Conservation (phyloP, 2,113 vertebrate genomes). For the Oceanodroma tethys region DNA sequence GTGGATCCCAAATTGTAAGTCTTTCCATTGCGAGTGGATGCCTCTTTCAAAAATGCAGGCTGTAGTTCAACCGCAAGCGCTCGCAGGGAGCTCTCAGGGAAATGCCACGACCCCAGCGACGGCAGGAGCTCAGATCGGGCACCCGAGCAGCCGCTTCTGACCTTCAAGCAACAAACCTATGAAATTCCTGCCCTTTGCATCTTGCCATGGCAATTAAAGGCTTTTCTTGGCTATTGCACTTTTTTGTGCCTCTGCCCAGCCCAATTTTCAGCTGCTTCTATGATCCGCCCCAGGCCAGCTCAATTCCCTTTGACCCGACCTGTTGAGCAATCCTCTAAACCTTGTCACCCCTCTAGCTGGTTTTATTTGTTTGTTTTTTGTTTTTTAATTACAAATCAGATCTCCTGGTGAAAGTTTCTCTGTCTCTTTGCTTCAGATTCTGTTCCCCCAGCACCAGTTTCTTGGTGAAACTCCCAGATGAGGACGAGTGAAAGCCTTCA, state of each 20-base stretch:
- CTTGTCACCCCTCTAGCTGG: neutral
- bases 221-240: neutral
- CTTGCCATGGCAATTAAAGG: neutral
- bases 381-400: neutral
- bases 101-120: fast-evolving
- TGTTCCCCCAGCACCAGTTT: neutral
- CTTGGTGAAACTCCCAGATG: neutral
- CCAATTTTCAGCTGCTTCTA: neutral
- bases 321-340: neutral
- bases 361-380: neutral
- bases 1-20: constrained; percentile 37
- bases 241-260: neutral
- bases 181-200: neutral
- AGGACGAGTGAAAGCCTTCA: neutral
- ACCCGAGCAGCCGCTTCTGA: neutral
- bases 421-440: neutral
- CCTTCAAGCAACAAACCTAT: neutral
- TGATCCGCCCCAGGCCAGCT: neutral
- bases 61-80: neutral
- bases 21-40: neutral
- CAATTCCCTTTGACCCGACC: neutral
- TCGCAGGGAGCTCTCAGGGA: neutral
- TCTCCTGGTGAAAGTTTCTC: neutral
- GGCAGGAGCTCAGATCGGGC: neutral
- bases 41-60: neutral